Percentiles rank a stretch among this genome's conserved stretches.
phyloP scores from a whole-genome alignment of 2,113 vertebrate genomes.

The Cinclus mexicanus region DNA sequence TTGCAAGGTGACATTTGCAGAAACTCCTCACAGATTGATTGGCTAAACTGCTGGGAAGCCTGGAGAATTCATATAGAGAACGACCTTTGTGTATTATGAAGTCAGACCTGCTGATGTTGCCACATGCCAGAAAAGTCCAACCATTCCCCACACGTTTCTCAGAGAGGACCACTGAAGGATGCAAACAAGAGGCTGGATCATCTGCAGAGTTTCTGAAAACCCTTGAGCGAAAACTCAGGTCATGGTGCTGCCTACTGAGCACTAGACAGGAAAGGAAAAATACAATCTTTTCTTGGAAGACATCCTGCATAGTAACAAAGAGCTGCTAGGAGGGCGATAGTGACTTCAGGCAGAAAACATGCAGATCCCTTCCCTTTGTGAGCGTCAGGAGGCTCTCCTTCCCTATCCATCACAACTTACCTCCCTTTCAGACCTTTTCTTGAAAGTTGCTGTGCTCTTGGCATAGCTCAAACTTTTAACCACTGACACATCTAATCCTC shows the following conservation, averaged over 20 bases:
- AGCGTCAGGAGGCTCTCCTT: not conserved
- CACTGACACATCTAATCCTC: not conserved
- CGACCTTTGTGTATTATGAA: not conserved
- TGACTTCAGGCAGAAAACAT: not conserved
- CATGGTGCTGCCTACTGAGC: not conserved
- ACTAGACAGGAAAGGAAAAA: not conserved
- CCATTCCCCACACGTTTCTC: not conserved
- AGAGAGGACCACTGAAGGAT: not conserved
- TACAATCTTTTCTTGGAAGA: not conserved
- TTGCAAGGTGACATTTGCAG: slow-evolving; percentile 63
- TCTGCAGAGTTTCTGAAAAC: not conserved
- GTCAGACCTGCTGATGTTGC: not conserved
- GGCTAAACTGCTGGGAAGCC: not conserved
- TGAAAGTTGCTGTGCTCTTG: not conserved
- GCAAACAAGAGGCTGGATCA: not conserved
- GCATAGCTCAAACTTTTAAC: not conserved
- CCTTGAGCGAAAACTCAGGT: not conserved
- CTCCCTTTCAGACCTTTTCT: not conserved
- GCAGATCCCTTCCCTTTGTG: not conserved
- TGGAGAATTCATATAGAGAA: not conserved
- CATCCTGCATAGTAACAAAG: not conserved
- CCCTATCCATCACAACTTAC: not conserved
- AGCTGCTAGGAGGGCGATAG: not conserved
- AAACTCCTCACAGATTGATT: slow-evolving; percentile 28
- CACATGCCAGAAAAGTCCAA: not conserved